phyloP scores from a whole-genome alignment of 2,797 vertebrate genomes.

The Phoebastria nigripes region DNA sequence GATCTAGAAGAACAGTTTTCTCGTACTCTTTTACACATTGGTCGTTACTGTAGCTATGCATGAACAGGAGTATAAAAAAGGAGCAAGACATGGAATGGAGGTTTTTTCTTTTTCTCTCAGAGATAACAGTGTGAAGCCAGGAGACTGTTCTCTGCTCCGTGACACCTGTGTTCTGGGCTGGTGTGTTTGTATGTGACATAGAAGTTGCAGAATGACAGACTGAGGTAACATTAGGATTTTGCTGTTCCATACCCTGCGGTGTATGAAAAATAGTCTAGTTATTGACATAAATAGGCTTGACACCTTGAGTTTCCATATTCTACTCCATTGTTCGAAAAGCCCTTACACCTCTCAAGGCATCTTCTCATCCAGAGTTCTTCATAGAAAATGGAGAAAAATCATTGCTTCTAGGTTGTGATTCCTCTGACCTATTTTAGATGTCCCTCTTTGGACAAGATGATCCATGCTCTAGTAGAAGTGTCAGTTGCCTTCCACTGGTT shows the following conservation, averaged over 20 bases:
- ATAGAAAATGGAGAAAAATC: neutral
- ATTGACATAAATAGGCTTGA: neutral
- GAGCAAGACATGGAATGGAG: neutral
- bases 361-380: neutral
- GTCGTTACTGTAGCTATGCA: neutral
- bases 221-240: neutral
- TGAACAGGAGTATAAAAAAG: neutral
- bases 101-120: neutral
- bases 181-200: neutral
- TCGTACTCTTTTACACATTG: neutral
- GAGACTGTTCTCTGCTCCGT: neutral
- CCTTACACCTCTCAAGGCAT: neutral
- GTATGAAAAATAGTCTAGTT: neutral
- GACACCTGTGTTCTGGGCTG: neutral
- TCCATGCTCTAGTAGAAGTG: neutral
- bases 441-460: neutral
- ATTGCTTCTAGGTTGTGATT: neutral
- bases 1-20: neutral
- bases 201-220: neutral
- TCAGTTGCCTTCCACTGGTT: neutral
- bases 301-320: neutral
- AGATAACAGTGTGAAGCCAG: neutral
- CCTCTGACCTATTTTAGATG: neutral
- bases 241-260: neutral
- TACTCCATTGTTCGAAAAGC: neutral